Evolutionary conservation across 2,888 invertebrate genomes (phyloP), one percentile per base, ranked within the genome.

Genomic region (Cosmia pyralina): DNA sequence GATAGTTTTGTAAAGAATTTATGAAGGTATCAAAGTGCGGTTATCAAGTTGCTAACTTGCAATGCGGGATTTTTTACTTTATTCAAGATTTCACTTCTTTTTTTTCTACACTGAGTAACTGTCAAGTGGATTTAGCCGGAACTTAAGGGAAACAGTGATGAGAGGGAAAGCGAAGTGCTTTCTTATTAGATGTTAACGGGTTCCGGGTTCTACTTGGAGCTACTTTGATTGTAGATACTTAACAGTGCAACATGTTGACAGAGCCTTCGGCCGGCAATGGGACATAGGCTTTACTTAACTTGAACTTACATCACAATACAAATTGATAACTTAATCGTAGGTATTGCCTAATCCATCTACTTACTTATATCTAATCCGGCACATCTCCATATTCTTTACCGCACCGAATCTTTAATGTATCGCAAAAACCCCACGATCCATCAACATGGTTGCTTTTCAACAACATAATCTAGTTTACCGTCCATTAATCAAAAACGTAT

Each of bases 401-500:
- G 75, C 75, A 74, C 58, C 64, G 44, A 79, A 80, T 69, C 65
- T 68, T 65, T 72, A 76, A 82, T 82, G 78, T 74, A 77, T 85
- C 80, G 89, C 89, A 89, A 87, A 85, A 82, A 84, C 79, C 88
- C 87, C 73, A 75, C 84, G 74, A 86, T 87, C 86, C 90, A 89
- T 91, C 87, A 90, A 86, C 68, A 84, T 80, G 57, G 75, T 72
- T 74, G 88, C 83, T 92, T 91, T 92, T 92, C 93, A 93, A 92
- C 93, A 92, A 92, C 92, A 91, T 94, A 94, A 95, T 95, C 94
- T 94, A 91, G 91, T 92, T 90, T 90, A 88, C 87, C 90, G 89
- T 87, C 93, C 94, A 95, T 95, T 94, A 94, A 95, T 95, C 95
- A 95, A 93, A 93, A 92, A 90, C 88, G 92, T 93, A 94, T 94